Evolutionary conservation across 2,888 invertebrate genomes (phyloP), one percentile per base, ranked within the genome.

Genomic region (Agrochola circellaris): DNA sequence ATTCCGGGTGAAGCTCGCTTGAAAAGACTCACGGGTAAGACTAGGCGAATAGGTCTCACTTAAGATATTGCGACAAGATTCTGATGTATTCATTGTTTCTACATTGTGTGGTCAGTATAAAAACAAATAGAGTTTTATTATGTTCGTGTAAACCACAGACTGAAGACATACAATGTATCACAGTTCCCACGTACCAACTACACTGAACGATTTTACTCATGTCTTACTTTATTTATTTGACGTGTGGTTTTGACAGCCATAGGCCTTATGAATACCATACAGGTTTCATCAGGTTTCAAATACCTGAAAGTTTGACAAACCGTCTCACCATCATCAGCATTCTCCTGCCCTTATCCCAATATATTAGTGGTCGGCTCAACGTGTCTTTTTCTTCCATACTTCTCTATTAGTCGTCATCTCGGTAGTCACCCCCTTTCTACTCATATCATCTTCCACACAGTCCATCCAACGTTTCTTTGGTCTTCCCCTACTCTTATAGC

Each of bases 91-190:
- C 38, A 69, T 58, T 51, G 42, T 68, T 73, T 3, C 8, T 9
- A 66, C 71, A 65, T 20, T 42, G 26, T 79, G 38, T 68, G 61
- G 61, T 62, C 11, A 66, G 26, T 26, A 70, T 42, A 84, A 75
- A 84, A 82, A 67, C 67, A 71, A 84, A 82, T 79, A 68, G 38
- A 65, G 15, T 62, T 71, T 70, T 82, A 79, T 77, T 74, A 42
- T 15, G 23, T 20, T 66, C 45, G 11, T 66, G 69, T 58, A 58
- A 69, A 75, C 82, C 84, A 30, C 66, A 79, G 23, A 51, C 30
- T 20, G 23, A 30, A 79, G 23, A 6, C 42, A 26, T 61, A 79
- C 83, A 82, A 66, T 74, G 79, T 83, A 69, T 9, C 5, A 30
- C 17, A 79, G n/a, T 70, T 84, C 82, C 64, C 82, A 84, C 84